Base-by-base conservation (phyloP, 2,797 vertebrate genomes). In the Rhinophrynus dorsalis region DNA sequence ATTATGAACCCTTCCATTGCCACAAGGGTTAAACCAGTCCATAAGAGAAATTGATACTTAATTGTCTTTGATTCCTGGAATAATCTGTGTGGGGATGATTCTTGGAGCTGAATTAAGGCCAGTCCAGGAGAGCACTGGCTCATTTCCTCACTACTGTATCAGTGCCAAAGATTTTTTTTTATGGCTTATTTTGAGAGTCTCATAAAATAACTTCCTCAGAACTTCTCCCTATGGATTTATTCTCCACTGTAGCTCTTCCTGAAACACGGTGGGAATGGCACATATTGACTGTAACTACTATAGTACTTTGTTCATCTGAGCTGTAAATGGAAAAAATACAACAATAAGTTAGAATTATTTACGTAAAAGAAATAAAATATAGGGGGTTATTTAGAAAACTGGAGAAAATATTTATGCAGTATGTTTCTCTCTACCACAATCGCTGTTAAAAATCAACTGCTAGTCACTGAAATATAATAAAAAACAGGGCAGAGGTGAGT, bases 141-240 rank as follows among this genome's bases (percentile, higher is more conserved):
- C 21, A 35, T 62, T 54, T 62, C 48, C 59, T 48, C 38, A 26
- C 32, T 17, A 15, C 50, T 70, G 38, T 56, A 32, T 17, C 38
- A 21, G 40, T 20, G 68, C 68, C 67, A 68, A 60, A 42, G 35
- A 23, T 32, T n/a, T 35, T 47, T 27, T 45, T 61, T 70, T 70
- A 70, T 47, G 29, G 17, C 58, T 70, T 62, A 70, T 63, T 70
- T 62, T 55, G 68, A 63, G 38, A 47, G 2, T 44, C 68, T 70
- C 59, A 56, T 70, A 62, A 70, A 70, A 63, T 63, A 62, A 56
- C 68, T 63, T 70, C 68, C 68, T 70, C 50, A 63, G 67, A 69
- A 61, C 40, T 29, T 63, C 38, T 51, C 58, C 59, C 44, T 47
- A 44, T 30, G 48, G 59, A 70, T 56, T 55, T 13, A 55, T 56